These are phyloP conservation scores for Heliothis subflexa DNA, from an alignment of 1,140 invertebrate species.

Conservation along the genomic window DNA sequence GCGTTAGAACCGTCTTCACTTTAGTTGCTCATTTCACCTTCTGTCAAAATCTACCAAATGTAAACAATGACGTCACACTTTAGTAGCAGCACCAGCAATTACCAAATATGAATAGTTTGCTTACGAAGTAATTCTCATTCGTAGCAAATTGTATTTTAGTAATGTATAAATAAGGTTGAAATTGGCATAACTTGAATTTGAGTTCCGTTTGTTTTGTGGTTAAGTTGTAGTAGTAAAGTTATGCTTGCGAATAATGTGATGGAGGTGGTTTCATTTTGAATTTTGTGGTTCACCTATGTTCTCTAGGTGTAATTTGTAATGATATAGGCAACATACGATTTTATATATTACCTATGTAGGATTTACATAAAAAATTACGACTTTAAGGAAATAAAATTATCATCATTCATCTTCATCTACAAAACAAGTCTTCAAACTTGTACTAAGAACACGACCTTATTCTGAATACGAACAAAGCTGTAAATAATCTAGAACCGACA, in stretches of 20 bases:
- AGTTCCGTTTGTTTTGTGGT: constrained; percentile 17
- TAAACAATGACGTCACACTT: constrained; percentile 10
- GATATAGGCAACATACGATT: neutral
- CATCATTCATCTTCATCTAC: too few species aligned
- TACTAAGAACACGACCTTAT: too few species aligned
- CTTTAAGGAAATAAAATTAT: too few species aligned
- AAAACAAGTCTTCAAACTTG: too few species aligned
- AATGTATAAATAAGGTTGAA: neutral
- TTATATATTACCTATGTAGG: too few species aligned
- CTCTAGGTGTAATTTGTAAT: neutral
- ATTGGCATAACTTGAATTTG: neutral
- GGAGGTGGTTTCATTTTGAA: constrained; percentile 14
- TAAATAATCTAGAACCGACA: neutral
- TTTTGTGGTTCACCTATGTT: neutral
- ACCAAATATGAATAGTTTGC: constrained; percentile 8
- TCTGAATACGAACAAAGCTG: too few species aligned
- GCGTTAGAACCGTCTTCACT: neutral
- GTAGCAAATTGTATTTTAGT: constrained; percentile 8
- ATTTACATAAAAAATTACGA: too few species aligned
- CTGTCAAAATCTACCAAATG: neutral
- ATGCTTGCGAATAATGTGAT: neutral
- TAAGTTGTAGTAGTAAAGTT: constrained; percentile 2
- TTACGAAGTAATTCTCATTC: neutral
- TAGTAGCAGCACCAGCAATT: neutral
- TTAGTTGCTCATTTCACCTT: neutral